These are phyloP conservation scores for Cyanoliseus patagonus DNA, from an alignment of 2,113 vertebrate genomes.

Conservation along the genomic window DNA sequence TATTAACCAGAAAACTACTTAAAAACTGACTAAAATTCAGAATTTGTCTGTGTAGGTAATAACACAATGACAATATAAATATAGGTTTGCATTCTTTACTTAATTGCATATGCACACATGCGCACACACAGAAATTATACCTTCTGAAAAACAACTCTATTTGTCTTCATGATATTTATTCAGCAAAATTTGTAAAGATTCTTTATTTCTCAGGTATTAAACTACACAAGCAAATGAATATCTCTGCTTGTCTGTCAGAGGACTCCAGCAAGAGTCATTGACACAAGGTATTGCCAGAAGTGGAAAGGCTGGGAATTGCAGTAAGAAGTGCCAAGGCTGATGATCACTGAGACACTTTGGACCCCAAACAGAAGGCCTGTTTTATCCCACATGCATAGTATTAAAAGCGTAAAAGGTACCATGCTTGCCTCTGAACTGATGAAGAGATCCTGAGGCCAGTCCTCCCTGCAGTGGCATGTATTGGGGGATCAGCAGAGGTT, in stretches of 20 bases:
- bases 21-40: not conserved
- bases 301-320: not conserved
- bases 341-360: not conserved
- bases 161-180: not conserved
- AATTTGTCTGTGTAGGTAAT: not conserved
- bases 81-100: not conserved
- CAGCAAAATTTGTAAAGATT: not conserved
- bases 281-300: not conserved
- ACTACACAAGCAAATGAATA: not conserved
- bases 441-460: not conserved
- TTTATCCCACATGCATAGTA: rapidly evolving
- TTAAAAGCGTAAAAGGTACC: not conserved
- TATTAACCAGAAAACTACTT: conserved; percentile 8
- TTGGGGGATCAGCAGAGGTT: not conserved
- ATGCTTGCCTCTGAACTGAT: not conserved
- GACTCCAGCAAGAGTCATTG: not conserved
- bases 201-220: not conserved
- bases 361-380: not conserved
- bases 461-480: not conserved
- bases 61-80: not conserved
- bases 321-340: not conserved
- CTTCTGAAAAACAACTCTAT: not conserved
- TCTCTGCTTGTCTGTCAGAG: not conserved
- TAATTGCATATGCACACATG: not conserved
- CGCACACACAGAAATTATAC: not conserved